Base-by-base conservation (phyloP, 2,113 vertebrate genomes). In the Equus quagga region DNA sequence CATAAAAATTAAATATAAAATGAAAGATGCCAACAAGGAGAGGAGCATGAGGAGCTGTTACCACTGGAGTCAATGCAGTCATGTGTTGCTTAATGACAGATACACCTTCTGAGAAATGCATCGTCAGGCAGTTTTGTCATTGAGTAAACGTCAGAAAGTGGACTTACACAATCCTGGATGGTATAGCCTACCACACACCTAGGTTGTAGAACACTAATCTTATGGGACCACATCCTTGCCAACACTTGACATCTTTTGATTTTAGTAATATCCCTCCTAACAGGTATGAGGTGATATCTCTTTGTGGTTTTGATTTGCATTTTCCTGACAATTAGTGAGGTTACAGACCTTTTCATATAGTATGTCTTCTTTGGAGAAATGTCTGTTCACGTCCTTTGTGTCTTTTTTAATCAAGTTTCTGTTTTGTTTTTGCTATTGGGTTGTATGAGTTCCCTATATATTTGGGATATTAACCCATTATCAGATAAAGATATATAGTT, bases 1-100 rank as follows among this genome's bases (percentile, higher is more conserved):
- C 12, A 56, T 67, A 14, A 46, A 79, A 86, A 83, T 60, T 58
- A 76, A 95, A 93, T 36, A 81, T 67, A n/a, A 89, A 95, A 85
- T 46, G 23, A 81, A 86, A 82, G 5, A 3, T 67, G 15, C 1
- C 23, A 54, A 62, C 0, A 72, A 78, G 54, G 12, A 81, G n/a
- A 85, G 58, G 51, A n/a, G 1, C 33, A 5, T 76, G 13, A 89
- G 46, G 60, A 56, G 1, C 7, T 44, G 3, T 70, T 44, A 83
- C 4, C 65, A n/a, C 46, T 19, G 3, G 6, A 64, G 46, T 92
- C 19, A 84, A 58, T 28, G 51, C 51, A 54, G 51, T 14, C 51
- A 54, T 54, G 51, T 1, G 13, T 54, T 14, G 15, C 13, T 15
- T 54, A 54, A 54, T 54, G 51, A 54, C 13, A 14, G 51, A 54